Base-by-base conservation (phyloP, 2,797 vertebrate genomes). In the Anguilla obscura region DNA sequence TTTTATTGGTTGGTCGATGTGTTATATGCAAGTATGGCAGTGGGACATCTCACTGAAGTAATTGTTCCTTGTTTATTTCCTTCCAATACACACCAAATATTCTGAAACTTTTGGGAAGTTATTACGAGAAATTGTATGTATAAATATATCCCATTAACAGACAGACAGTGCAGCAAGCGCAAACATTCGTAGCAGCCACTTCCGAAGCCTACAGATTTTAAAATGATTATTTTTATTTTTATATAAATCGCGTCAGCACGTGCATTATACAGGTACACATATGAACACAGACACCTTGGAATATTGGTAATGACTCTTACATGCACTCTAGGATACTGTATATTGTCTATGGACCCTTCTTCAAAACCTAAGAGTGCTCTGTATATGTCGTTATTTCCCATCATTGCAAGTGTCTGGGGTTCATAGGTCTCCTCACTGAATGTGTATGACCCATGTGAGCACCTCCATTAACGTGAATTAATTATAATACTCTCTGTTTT, bases 21-120 rank as follows among this genome's bases (percentile, higher is more conserved):
- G 92, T 95, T 94, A 95, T 96, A 95, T 96, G 95, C 97, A 98
- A 97, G 97, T 98, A 97, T 95, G 94, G 90, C 93, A 94, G 92
- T 93, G 87, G 88, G 92, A 92, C 92, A 88, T 85, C 87, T 93
- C 84, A 89, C 86, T 89, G 91, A 91, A 93, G 91, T 92, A 92
- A 89, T 90, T 88, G 36, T 63, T 52, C 12, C 86, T 89, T 88
- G 86, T 91, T 91, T 87, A 85, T 88, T 88, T 92, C 58, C 89
- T 63, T 50, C n/a, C 89, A 50, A 91, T 92, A 91, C 87, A 89
- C 90, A 88, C 48, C 85, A 90, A 87, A 87, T 91, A 52, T 90
- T 82, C 84, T 27, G 69, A 52, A 86, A 91, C 88, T 91, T 87
- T 84, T 18, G 45, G 79, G 45, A 82, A 82, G 45, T 82, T 50